These are phyloP conservation scores for Jacana jacana DNA, from an alignment of 2,113 vertebrate genomes.

Conservation along the genomic window DNA sequence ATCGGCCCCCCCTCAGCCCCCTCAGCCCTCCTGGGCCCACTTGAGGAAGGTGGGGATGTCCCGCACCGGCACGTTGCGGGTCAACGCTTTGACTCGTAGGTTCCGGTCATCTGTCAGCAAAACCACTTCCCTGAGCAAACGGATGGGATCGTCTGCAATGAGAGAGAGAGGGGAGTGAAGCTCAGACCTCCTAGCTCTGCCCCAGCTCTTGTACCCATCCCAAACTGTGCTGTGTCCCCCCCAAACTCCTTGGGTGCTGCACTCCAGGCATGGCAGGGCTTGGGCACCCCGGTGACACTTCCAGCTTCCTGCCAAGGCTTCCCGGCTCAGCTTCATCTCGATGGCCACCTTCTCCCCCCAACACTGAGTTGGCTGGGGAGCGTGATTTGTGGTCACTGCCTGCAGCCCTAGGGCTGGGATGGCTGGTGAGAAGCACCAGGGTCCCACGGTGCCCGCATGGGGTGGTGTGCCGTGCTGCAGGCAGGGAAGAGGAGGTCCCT, in stretches of 20 bases:
- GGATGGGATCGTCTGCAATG: conserved; percentile 86
- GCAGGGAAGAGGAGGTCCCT: conserved; percentile 21
- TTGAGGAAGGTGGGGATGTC: conserved; percentile 96
- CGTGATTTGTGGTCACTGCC: not conserved
- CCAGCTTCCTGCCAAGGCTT: not conserved
- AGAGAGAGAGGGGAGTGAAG: not conserved
- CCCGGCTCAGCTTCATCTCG: fast-evolving
- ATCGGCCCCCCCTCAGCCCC: conserved; percentile 38
- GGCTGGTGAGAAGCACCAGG: not conserved
- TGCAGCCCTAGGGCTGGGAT: not conserved
- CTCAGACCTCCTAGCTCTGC: not conserved
- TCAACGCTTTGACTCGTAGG: conserved; percentile 94
- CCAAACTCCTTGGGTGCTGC: not conserved
- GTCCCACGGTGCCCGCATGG: not conserved
- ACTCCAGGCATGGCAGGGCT: not conserved
- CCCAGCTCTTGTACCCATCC: not conserved
- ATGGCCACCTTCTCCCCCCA: not conserved
- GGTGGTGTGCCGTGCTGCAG: not conserved
- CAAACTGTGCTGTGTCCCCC: fast-evolving
- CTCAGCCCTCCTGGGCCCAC: conserved; percentile 99
- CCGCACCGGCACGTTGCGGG: conserved; percentile 93
- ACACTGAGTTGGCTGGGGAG: not conserved
- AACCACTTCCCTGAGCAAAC: conserved; percentile 90
- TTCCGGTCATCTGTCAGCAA: conserved; percentile 96
- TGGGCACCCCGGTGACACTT: not conserved